Evolutionary conservation across 2,888 invertebrate genomes (phyloP), one percentile per base, ranked within the genome.

Genomic region (Caenorhabditis sulstoni): DNA sequence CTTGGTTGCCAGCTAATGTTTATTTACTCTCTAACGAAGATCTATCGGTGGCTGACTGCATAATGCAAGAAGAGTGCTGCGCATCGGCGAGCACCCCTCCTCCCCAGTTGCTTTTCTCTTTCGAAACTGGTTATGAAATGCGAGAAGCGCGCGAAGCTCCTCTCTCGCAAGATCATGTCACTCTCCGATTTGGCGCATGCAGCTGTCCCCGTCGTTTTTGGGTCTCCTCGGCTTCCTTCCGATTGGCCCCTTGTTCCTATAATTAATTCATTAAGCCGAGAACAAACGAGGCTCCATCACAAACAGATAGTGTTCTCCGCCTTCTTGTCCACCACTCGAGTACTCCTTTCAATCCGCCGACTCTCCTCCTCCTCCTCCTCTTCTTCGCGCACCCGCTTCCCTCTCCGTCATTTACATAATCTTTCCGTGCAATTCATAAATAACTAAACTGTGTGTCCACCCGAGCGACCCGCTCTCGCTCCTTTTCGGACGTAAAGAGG

Each of bases 251-350:
- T 57, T 67, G 59, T 70, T 70, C 62, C 64, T 50, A 62, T 70
- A 71, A 71, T 71, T 71, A 71, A 71, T 71, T 71, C 71, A 71
- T 71, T 71, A 71, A 71, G 53, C 68, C 68, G 59, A 68, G 68
- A 68, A 68, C 68, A 68, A 68, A 68, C 71, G 55, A 53, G 35
- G 22, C 22, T 8, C 16, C 23, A 9, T 29, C 9, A 29, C 47
- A 55, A 20, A 70, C 44, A 44, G 22, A 57, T 57, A 62, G 71
- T 55, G 61, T 29, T 29, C 29, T 29, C 29, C 29, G 3, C 29
- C 29, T 68, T 68, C 68, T 59, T 59, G 68, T 75, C 53, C 45
- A n/a, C 45, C 62, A 49, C 71, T 64, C 49, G 41, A 66, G 18
- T 65, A 58, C 58, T 55, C 49, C 57, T 68, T 61, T 41, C 55